A percentile compares a stretch with the other conserved stretches of the same genome.
phyloP scores from a whole-genome alignment of 2,888 invertebrate species.

The Aphidius colemani region DNA sequence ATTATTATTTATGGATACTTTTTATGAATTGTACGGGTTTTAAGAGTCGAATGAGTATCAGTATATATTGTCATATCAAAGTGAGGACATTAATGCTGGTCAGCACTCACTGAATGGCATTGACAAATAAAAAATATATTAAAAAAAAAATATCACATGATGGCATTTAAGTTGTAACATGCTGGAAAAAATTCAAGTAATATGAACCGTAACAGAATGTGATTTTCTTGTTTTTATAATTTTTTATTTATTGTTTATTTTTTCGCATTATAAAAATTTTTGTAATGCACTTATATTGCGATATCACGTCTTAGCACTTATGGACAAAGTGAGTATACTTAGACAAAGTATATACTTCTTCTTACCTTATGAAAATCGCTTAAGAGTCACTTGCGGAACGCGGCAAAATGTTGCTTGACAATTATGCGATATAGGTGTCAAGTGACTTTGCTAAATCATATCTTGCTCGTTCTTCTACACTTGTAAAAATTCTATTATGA shows the following conservation, averaged over 20 bases:
- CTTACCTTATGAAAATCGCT: slow-evolving; percentile 37
- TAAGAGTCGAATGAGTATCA: slow-evolving; percentile 33
- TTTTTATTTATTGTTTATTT: too few species aligned
- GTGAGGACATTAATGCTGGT: neutral
- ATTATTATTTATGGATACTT: too few species aligned
- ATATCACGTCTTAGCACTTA: slow-evolving; percentile 50
- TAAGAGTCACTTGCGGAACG: too few species aligned
- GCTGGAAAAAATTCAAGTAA: too few species aligned
- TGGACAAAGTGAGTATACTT: slow-evolving; percentile 40
- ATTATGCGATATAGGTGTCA: slow-evolving; percentile 38
- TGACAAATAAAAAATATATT: neutral
- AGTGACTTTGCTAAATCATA: slow-evolving; percentile 15
- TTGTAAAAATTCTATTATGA: too few species aligned
- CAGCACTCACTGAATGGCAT: neutral
- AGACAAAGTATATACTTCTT: slow-evolving; percentile 48
- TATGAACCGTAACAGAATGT: too few species aligned
- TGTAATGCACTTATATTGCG: slow-evolving; percentile 13
- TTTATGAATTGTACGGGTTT: too few species aligned
- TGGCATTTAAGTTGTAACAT: too few species aligned
- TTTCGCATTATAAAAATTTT: too few species aligned
- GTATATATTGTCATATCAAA: slow-evolving; percentile 7
- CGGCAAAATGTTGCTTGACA: slow-evolving; percentile 36
- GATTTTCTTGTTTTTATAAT: too few species aligned
- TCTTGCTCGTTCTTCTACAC: too few species aligned
- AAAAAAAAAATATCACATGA: too few species aligned